Base-by-base conservation (phyloP, 2,113 vertebrate species). In the Forbesichthys papilliferus region DNA sequence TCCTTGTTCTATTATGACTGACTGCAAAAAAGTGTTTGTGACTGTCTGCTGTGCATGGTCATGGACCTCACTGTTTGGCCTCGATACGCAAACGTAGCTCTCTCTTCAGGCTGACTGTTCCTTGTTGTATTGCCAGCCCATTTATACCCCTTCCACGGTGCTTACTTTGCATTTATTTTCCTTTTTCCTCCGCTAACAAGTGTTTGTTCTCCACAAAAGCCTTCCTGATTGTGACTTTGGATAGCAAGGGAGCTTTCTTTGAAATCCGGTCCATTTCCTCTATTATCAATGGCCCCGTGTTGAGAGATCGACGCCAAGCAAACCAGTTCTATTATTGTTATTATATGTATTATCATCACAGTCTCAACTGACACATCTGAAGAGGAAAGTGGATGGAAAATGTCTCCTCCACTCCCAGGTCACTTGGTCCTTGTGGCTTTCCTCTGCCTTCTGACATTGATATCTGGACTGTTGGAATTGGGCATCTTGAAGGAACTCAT, bases 1-100 rank as follows among this genome's bases (percentile, higher is more conserved):
- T 86, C 64, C 67, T 74, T 77, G 46, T 64, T 64, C 64, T 88
- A 76, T 88, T 82, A 84, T 80, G 81, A 76, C 81, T 83, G 85
- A 86, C 71, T 82, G 77, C 84, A 85, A 70, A 79, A 54, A 48
- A 77, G 72, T 81, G 79, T 80, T 75, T 67, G 66, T 42, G 62
- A 56, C 74, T 73, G 77, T 81, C 75, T 77, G 49, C 69, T 65
- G 53, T 70, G 68, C 76, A 61, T 74, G 69, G 57, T 53, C 27
- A 27, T 27, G 27, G 27, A 27, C 61, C 61, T 69, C 58, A 74
- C 74, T 83, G 60, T 75, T 69, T 48, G 54, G 12, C 34, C n/a
- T 3, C 71, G 77, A 84, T 65, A 62, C 52, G 71, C 59, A 46
- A 34, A 36, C 68, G 61, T 36, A 56, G 64, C 56, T 53, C 42